These are phyloP conservation scores for Meghimatium bilineatum DNA, from an alignment of 2,888 invertebrate species.

Conservation along the genomic window DNA sequence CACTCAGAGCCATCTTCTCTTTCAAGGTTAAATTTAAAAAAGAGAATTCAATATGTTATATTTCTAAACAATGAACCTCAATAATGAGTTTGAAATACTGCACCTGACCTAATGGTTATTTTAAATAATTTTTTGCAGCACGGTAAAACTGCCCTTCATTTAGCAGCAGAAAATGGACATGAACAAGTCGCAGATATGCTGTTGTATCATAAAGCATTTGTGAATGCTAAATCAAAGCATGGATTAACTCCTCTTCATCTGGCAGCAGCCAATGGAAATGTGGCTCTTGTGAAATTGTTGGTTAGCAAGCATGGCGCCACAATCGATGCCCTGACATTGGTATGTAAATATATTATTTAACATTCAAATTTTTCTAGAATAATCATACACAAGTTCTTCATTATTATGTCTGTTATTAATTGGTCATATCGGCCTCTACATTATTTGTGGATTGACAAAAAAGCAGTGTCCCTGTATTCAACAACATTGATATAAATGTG, in stretches of 20 bases:
- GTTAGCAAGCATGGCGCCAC: constrained; percentile 96
- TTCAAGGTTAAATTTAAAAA: too few species aligned
- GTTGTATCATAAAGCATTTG: constrained; percentile 96
- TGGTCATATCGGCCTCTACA: too few species aligned
- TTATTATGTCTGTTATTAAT: too few species aligned
- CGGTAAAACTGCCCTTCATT: constrained; percentile 91
- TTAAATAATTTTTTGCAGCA: constrained; percentile 60
- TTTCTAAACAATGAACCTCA: too few species aligned
- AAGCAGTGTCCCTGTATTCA: too few species aligned
- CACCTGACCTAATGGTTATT: too few species aligned
- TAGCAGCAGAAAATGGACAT: constrained; percentile 93
- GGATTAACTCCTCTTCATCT: constrained; percentile 97
- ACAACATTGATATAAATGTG: too few species aligned
- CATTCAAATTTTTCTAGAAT: too few species aligned
- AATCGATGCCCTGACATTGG: constrained; percentile 94
- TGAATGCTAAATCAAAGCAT: constrained; percentile 97
- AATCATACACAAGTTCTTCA: too few species aligned
- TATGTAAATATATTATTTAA: constrained; percentile 61
- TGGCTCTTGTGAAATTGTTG: constrained; percentile 91
- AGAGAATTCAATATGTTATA: too few species aligned
- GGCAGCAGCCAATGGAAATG: constrained; percentile 96
- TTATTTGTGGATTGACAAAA: too few species aligned
- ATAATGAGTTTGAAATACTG: not conserved
- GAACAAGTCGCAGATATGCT: constrained; percentile 82
- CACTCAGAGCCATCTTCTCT: too few species aligned